phyloP scores from a whole-genome alignment of 2,797 vertebrate species.

The Oryzias sinensis region DNA sequence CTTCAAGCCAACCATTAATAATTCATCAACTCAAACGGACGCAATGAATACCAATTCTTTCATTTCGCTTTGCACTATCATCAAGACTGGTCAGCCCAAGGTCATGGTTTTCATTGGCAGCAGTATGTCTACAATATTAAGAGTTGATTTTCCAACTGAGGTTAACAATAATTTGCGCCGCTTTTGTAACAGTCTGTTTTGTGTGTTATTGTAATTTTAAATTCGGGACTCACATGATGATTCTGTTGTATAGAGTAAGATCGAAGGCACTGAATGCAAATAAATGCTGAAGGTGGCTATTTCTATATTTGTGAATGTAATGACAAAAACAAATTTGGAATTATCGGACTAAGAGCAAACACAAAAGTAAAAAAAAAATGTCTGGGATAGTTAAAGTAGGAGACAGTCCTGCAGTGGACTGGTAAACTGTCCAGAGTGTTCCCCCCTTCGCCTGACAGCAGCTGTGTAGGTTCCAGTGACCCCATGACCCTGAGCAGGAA shows the following conservation, averaged over 20 bases:
- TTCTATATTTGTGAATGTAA: conserved; percentile 1
- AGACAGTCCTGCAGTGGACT: too few relatives aligned
- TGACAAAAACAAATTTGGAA: conserved; percentile 24
- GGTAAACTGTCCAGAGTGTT: too few relatives aligned
- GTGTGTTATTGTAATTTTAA: not conserved
- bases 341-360: conserved; percentile 10
- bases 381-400: too few relatives aligned
- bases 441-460: too few relatives aligned
- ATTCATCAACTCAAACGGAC: conserved; percentile 75
- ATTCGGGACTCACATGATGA: not conserved
- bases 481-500: too few relatives aligned
- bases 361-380: too few relatives aligned
- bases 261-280: not conserved
- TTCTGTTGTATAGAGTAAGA: not conserved
- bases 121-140: conserved; percentile 65
- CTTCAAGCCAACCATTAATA: conserved; percentile 76
- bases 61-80: conserved; percentile 67
- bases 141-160: conserved; percentile 47
- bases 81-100: conserved; percentile 70
- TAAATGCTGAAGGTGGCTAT: conserved; percentile 20
- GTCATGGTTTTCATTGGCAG: conserved; percentile 68
- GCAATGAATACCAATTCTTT: conserved; percentile 77
- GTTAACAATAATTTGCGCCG: conserved; percentile 31
- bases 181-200: conserved; percentile 4
- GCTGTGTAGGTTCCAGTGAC: too few relatives aligned